Evolutionary conservation across 2,797 vertebrate species (phyloP), one percentile per base, ranked within the genome.

Genomic region (Falco rusticolus): DNA sequence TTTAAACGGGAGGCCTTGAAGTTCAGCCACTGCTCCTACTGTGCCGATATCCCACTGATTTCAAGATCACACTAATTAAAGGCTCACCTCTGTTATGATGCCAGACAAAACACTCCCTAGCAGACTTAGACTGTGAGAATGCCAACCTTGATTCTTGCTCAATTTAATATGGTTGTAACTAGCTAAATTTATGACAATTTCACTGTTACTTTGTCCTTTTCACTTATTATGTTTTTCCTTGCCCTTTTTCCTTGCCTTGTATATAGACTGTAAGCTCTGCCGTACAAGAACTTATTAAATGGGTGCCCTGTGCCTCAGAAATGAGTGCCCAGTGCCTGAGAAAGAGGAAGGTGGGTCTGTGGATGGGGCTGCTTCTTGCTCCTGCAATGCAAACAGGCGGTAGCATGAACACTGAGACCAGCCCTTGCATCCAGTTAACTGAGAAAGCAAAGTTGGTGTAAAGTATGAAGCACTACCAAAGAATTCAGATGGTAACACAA

Each of bases 11-110:
- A 94, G 48, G 24, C 80, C 87, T 94, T 77, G 83, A 96, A 91
- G 51, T 13, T n/a, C 45, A 96, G 63, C 77, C 70, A 61, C 81
- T 84, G 6, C 7, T 76, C 53, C 70, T 74, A 54, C 90, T 85
- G 64, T 75, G 84, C 75, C 0, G 0, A 41, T 74, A 94, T 50
- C 57, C 53, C 84, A 87, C 57, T 45, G 61, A 80, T 91, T 90
- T 89, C 81, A 83, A 68, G 78, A 88, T 89, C 81, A 24, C 28
- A 54, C 77, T 71, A 96, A 91, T 95, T 93, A 89, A 80, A 90
- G 14, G 53, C 71, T 92, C 77, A 68, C 56, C 59, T 69, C 71
- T 87, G 45, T 90, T 91, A 65, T 3, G 28, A 74, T 56, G 76
- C 70, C 85, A 63, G 70, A 79, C 48, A 90, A 90, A 95, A 60